A percentile compares a stretch with the other conserved stretches of the same genome.
phyloP scores from a whole-genome alignment of 1,140 invertebrate species.

The Chrysomallon squamiferum region DNA sequence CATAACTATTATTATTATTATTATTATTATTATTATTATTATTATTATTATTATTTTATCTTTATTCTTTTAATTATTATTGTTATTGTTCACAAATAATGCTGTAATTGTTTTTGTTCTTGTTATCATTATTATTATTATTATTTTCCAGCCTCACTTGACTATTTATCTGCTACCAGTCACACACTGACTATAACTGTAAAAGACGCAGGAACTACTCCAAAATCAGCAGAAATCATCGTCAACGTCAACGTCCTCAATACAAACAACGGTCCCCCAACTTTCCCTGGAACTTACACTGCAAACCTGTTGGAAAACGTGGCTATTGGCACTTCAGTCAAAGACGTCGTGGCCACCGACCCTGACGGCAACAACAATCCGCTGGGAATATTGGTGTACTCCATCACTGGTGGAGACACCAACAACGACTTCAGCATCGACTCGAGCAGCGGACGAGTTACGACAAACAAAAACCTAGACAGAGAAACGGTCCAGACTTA shows the following conservation, averaged over 20 bases:
- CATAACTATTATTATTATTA: too few relatives aligned
- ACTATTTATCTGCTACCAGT: constrained; percentile 32
- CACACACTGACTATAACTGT: constrained; percentile 31
- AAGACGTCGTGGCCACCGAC: constrained; percentile 27
- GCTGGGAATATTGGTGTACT: constrained; percentile 19
- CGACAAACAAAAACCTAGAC: constrained; percentile 21
- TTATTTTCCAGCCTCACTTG: constrained; percentile 21
- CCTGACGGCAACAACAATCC: constrained; percentile 11
- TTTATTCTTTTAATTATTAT: too few relatives aligned
- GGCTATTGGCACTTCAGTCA: constrained; percentile 22
- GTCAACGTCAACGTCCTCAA: constrained; percentile 39
- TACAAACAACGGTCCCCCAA: constrained; percentile 46
- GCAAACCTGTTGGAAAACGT: constrained; percentile 22
- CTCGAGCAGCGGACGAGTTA: constrained; percentile 32
- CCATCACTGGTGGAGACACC: constrained; percentile 25
- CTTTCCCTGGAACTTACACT: constrained; percentile 14
- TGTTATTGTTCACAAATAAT: too few relatives aligned
- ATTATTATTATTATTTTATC: too few relatives aligned
- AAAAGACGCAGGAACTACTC: constrained; percentile 22
- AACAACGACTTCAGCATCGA: constrained; percentile 34
- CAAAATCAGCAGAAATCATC: constrained; percentile 14
- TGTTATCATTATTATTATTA: too few relatives aligned
- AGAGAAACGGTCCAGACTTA: constrained; percentile 24
- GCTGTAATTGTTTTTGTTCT: too few relatives aligned
- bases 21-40: too few relatives aligned